Evolutionary conservation across 2,888 invertebrate species (phyloP).

Genomic region (Drosophila conformis): DNA sequence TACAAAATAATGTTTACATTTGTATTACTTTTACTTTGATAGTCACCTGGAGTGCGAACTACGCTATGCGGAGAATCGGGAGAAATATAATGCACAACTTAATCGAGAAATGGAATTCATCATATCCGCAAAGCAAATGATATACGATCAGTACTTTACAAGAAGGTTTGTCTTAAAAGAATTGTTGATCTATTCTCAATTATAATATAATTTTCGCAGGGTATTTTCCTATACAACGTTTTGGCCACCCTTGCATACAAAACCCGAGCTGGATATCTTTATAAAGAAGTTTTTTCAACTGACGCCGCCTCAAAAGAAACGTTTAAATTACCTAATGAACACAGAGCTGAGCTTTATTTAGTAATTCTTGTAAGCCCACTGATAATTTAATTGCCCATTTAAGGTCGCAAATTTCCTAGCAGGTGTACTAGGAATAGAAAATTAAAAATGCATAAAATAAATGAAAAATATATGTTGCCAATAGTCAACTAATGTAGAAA

Average conservation of each 20-base stretch:
- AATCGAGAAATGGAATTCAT: slow-evolving; percentile 31
- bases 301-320: slow-evolving; percentile 22
- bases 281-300: slow-evolving; percentile 51
- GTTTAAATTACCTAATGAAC: slow-evolving; percentile 49
- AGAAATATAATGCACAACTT: slow-evolving; percentile 40
- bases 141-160: slow-evolving; percentile 32
- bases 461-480: not conserved
- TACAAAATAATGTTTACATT: rapidly evolving
- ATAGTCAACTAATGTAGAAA: not conserved
- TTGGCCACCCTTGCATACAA: slow-evolving; percentile 61
- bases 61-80: slow-evolving; percentile 24
- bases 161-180: slow-evolving; percentile 32
- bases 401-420: not conserved
- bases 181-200: not conserved
- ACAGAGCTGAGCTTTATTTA: slow-evolving; percentile 27
- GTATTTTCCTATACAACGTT: slow-evolving; percentile 36
- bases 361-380: slow-evolving; percentile 4
- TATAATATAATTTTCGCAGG: slow-evolving; percentile 12
- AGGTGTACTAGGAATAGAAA: not conserved
- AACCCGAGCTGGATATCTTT: slow-evolving; percentile 40
- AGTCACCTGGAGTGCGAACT: slow-evolving; percentile 45
- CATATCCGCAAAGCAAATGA: slow-evolving; percentile 9
- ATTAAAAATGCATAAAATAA: not conserved
- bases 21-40: not conserved
- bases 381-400: not conserved